Base-by-base conservation (phyloP, 2,113 vertebrate genomes). In the Turdus rufiventris region DNA sequence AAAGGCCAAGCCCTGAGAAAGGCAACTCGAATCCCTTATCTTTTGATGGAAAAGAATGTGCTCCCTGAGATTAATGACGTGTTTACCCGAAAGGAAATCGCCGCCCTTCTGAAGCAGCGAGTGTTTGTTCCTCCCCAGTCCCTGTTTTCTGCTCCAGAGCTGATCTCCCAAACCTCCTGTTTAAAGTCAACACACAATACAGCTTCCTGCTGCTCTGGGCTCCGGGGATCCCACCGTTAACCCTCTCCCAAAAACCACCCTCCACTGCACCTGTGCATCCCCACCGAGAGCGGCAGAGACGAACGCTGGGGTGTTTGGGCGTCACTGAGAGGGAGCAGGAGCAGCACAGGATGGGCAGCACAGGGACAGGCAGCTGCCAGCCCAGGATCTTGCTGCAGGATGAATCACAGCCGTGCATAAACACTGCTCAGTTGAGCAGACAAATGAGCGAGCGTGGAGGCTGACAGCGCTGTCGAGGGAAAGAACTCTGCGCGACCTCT, bases 41-140 rank as follows among this genome's bases (percentile, higher is more conserved):
- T 98, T 98, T 97, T 95, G 97, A 98, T 98, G 98, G 98, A 98
- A 98, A 99, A 99, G 98, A 98, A 99, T 98, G 98, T 97, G 97
- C 98, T 98, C 98, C 97, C 98, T 97, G 97, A 98, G 98, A 99
- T 98, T 99, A 99, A 99, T 98, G 98, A 98, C 98, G 98, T 99
- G 98, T 99, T 99, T 99, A 99, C 98, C 98, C 98, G 31, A 99
- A 98, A 99, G 99, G 99, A 99, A 99, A 98, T 98, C 96, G 13
- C 98, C 98, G 97, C 99, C 99, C 99, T 98, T 98, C 98, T 98
- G 98, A 98, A 98, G 98, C 98, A 97, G 97, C 63, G 89, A 97
- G 98, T 97, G 96, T 97, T 97, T 97, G 94, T 97, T 97, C 97
- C 98, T 98, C 98, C 98, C 97, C 93, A 98, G 98, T 97, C 97